A percentile compares a stretch with the other conserved stretches of the same genome.
These are phyloP conservation scores for Macrosiphum euphorbiae DNA, from an alignment of 2,888 invertebrate genomes.

Conservation along the genomic window DNA sequence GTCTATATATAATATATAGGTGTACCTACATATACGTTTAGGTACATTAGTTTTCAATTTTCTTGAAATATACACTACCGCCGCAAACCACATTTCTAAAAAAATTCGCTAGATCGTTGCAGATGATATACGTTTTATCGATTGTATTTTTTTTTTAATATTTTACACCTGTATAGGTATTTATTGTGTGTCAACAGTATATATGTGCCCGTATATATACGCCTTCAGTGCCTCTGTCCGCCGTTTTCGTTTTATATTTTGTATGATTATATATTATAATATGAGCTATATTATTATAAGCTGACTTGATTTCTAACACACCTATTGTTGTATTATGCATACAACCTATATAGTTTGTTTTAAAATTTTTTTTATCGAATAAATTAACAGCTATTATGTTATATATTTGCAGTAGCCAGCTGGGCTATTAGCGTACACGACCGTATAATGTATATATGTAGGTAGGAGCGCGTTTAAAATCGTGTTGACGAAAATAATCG, in stretches of 20 bases:
- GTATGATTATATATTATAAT: background rate
- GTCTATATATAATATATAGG: background rate
- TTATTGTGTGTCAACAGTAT: background rate
- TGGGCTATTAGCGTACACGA: background rate
- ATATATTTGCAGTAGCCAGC: background rate
- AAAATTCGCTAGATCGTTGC: background rate
- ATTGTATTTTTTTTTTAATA: background rate
- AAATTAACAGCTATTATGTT: conserved; percentile 1
- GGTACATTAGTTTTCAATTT: background rate
- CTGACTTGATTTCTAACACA: background rate
- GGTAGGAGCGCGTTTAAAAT: background rate
- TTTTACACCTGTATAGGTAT: background rate
- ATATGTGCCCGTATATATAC: background rate
- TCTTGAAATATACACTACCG: background rate
- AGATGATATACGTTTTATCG: background rate
- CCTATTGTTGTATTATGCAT: background rate
- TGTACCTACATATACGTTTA: background rate
- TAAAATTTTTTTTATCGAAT: background rate
- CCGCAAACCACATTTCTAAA: background rate
- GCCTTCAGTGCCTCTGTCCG: background rate
- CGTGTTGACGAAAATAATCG: conserved; percentile 19
- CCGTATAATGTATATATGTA: background rate
- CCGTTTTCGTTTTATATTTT: background rate
- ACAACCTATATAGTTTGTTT: background rate
- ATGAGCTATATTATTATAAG: background rate